phyloP scores from a whole-genome alignment of 2,888 invertebrate genomes.

The Plagiodera versicolora region DNA sequence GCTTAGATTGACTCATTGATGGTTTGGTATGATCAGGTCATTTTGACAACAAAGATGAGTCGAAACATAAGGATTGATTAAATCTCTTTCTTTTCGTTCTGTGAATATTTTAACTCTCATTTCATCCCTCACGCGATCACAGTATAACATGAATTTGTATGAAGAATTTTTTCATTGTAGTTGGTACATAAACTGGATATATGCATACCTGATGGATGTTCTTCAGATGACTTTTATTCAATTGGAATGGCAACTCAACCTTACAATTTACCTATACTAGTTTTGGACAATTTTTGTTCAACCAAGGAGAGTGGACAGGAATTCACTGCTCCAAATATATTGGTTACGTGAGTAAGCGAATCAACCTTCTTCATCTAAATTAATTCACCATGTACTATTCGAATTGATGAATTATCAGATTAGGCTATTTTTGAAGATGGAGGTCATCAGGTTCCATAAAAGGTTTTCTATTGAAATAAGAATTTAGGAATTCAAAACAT shows the following conservation, averaged over 20 bases:
- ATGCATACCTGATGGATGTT: slow-evolving; percentile 32
- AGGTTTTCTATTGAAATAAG: too few species aligned
- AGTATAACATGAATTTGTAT: background rate
- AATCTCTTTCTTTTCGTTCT: background rate
- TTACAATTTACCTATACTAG: slow-evolving; percentile 10
- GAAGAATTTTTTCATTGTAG: slow-evolving; percentile 10
- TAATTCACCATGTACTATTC: background rate
- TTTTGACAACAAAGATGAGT: too few species aligned
- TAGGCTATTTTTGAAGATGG: too few species aligned
- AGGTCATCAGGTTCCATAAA: too few species aligned
- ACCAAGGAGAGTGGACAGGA: slow-evolving; percentile 26
- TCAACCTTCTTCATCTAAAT: slow-evolving; percentile 17
- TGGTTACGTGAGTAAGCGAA: slow-evolving; percentile 34
- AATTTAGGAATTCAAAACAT: too few species aligned
- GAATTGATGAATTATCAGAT: too few species aligned
- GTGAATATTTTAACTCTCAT: background rate
- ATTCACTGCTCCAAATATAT: slow-evolving; percentile 30
- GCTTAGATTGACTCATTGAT: too few species aligned
- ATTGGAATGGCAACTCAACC: slow-evolving; percentile 38
- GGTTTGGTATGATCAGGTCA: too few species aligned
- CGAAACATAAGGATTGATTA: too few species aligned
- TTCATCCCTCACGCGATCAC: background rate
- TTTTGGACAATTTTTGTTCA: slow-evolving; percentile 22
- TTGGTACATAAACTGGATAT: slow-evolving; percentile 23
- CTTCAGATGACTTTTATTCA: slow-evolving; percentile 52